phyloP scores from a whole-genome alignment of 2,113 vertebrate species.

The Taxidea taxus region DNA sequence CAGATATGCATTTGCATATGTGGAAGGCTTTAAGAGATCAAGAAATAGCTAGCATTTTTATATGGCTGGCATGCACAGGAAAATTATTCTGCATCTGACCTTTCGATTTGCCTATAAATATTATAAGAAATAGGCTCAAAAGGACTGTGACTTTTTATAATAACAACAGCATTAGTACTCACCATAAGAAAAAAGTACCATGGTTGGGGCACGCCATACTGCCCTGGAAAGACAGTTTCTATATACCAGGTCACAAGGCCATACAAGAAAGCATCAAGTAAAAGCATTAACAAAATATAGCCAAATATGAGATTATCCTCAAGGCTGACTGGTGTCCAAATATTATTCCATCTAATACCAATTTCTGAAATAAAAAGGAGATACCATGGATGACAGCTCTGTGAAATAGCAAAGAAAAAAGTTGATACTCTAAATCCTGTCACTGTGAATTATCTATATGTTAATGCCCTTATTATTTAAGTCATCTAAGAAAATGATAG shows the following conservation, averaged over 20 bases:
- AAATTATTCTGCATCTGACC: neutral
- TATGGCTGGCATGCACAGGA: neutral
- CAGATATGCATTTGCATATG: neutral
- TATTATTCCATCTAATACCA: constrained; percentile 91
- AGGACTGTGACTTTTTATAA: neutral
- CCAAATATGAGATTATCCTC: constrained; percentile 93
- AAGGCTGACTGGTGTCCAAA: constrained; percentile 89
- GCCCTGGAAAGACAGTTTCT: constrained; percentile 93
- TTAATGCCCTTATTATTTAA: neutral
- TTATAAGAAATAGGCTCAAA: neutral
- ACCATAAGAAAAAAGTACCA: constrained; percentile 96
- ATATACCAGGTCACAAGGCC: constrained; percentile 93
- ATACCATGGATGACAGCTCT: neutral
- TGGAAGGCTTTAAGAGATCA: neutral
- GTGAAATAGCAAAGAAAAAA: neutral
- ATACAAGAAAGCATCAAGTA: constrained; percentile 91
- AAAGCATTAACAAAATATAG: constrained; percentile 90
- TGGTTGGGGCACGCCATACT: constrained; percentile 92
- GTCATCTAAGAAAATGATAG: neutral
- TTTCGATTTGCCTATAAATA: constrained; percentile 12
- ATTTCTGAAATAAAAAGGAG: constrained; percentile 82
- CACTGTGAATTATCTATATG: neutral
- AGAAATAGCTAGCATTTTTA: neutral
- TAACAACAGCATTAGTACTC: constrained; percentile 65
- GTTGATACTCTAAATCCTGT: neutral